phyloP scores from a whole-genome alignment of 2,113 vertebrate species.

The Apteryx mantelli region DNA sequence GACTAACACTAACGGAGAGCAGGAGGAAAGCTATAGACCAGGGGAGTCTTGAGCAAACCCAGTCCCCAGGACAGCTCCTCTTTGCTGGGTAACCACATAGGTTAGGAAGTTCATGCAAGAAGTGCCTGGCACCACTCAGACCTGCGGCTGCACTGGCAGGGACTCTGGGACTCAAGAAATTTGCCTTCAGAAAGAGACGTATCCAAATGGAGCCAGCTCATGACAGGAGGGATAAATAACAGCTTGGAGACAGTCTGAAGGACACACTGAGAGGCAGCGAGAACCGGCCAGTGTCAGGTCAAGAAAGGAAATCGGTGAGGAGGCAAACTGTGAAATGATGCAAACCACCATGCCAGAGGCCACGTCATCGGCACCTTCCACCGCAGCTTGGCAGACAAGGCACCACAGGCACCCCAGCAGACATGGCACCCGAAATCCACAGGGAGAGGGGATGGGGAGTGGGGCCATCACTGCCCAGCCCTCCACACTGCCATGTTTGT shows the following conservation, averaged over 20 bases:
- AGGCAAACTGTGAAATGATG: neutral
- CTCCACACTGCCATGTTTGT: accelerated
- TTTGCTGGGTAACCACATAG: neutral
- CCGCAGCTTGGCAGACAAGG: neutral
- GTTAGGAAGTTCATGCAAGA: neutral
- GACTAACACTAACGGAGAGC: neutral
- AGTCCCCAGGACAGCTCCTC: neutral
- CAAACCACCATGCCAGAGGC: neutral
- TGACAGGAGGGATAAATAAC: slow-evolving; percentile 1
- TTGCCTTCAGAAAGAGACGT: neutral
- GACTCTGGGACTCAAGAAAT: neutral
- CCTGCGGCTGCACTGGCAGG: neutral
- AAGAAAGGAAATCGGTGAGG: neutral
- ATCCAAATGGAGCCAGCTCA: neutral
- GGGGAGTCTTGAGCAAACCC: neutral
- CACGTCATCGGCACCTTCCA: neutral
- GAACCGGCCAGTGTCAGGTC: neutral
- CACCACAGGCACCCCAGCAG: accelerated
- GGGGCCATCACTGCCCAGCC: neutral
- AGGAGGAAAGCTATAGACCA: neutral
- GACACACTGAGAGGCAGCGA: neutral
- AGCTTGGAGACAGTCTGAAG: neutral
- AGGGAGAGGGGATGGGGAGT: neutral
- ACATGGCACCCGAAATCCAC: accelerated
- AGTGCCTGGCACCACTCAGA: neutral